These are phyloP conservation scores for Catharus bicknelli DNA, from an alignment of 2,113 vertebrate species.

Conservation along the genomic window DNA sequence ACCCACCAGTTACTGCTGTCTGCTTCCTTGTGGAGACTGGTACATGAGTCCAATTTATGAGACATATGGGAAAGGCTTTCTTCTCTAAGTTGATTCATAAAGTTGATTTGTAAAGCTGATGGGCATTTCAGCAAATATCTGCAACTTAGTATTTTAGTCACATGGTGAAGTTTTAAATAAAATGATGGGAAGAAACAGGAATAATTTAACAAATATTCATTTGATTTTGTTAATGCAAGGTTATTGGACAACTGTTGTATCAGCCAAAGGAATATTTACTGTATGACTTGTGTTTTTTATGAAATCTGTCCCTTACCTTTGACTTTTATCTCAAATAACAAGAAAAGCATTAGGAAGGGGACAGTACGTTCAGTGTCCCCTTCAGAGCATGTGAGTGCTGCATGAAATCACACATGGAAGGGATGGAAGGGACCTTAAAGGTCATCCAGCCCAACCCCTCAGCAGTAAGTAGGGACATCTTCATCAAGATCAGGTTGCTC, in stretches of 20 bases:
- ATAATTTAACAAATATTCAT: not conserved
- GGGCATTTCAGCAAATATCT: not conserved
- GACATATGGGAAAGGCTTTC: slow-evolving; percentile 11
- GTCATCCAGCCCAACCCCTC: not conserved
- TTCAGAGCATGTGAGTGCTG: not conserved
- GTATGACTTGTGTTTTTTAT: not conserved
- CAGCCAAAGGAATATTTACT: not conserved
- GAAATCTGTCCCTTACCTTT: not conserved
- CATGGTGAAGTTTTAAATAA: not conserved
- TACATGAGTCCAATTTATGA: not conserved
- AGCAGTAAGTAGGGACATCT: not conserved
- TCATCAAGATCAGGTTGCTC: not conserved
- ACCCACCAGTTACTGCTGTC: slow-evolving; percentile 17
- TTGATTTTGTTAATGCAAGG: not conserved
- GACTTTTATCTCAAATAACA: not conserved
- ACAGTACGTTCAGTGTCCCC: not conserved
- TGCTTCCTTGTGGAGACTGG: slow-evolving; percentile 28
- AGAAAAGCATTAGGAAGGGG: not conserved
- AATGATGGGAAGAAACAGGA: not conserved
- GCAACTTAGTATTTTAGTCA: not conserved
- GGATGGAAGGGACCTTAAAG: not conserved
- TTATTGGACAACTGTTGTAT: not conserved
- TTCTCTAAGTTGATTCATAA: slow-evolving; percentile 23
- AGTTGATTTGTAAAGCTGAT: slow-evolving; percentile 19
- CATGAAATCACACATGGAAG: not conserved